A percentile compares a stretch with the other conserved stretches of the same genome.
These are phyloP conservation scores for Pteruthius melanotis DNA, from an alignment of 2,113 vertebrate species.

Conservation along the genomic window DNA sequence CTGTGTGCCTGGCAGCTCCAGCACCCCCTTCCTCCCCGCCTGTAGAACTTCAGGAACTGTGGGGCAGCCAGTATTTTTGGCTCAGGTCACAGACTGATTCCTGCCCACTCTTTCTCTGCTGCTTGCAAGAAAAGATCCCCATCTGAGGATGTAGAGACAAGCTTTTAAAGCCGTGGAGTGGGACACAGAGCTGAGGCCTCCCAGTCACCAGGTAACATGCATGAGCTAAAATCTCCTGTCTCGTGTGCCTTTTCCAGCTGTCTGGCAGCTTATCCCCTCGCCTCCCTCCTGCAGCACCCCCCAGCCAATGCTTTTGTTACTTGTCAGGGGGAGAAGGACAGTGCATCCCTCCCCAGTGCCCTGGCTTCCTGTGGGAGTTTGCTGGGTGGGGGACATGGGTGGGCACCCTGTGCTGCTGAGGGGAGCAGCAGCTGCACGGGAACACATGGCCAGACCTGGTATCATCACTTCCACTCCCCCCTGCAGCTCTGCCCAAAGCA, in stretches of 20 bases:
- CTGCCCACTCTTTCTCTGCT: conserved; percentile 62
- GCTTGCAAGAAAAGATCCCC: conserved; percentile 65
- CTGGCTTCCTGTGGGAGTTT: neutral
- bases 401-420: neutral
- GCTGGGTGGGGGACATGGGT: neutral
- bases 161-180: conserved; percentile 59
- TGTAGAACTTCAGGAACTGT: neutral
- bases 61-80: conserved; percentile 81
- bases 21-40: neutral
- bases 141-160: neutral
- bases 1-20: neutral
- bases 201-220: conserved; percentile 78
- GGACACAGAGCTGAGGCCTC: conserved; percentile 72
- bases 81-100: conserved; percentile 69
- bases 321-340: neutral
- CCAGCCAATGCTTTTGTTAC: neutral
- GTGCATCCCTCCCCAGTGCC: fast-evolving
- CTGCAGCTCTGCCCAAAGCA: neutral
- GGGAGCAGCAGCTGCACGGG: neutral
- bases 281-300: neutral
- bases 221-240: neutral
- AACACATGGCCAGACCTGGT: fast-evolving
- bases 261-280: fast-evolving
- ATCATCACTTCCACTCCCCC: neutral
- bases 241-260: neutral